Evolutionary conservation across 2,113 vertebrate genomes (phyloP), one percentile per base, ranked within the genome.

Genomic region (Xiphias gladius): DNA sequence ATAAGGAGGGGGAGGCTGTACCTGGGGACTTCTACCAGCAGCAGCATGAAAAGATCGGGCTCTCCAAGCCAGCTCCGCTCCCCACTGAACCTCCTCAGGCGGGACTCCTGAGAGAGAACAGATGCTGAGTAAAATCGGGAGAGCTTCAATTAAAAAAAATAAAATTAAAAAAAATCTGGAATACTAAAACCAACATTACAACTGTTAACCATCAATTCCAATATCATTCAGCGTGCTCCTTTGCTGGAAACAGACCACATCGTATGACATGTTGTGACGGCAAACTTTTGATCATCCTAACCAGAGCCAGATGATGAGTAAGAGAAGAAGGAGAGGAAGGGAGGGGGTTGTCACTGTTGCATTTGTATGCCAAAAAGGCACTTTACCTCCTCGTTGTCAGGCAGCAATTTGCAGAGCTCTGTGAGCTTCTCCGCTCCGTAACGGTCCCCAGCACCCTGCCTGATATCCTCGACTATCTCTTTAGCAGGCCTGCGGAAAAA

Each of bases 371-470:
- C 55, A 72, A 62, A 73, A 80, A 75, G 41, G 58, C 26, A 9
- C 69, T 74, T 91, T 93, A 95, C 95, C 95, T 96, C 95, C 59
- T 96, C 95, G 0, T 32, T 86, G 84, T 96, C 95, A 73, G 95
- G 95, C 72, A 96, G 92, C 54, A 96, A 86, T 87, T 96, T 96
- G 89, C 91, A 94, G 78, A 96, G 95, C 71, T 96, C 95, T 6
- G 91, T 14, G 41, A 96, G 93, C 84, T 95, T 96, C 85, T 96
- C 95, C 0, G 94, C 94, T 69, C 94, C 95, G 0, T 95, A 96
- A 30, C 92, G 92, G 55, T 91, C 93, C 17, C 94, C 94, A 3
- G 74, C 74, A n/a, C 95, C 95, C 12, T 85, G 93, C 63, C 86
- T 91, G 86, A 96, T 93, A 71, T 96, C 95, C 81, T 95, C 92